A percentile compares a stretch with the other conserved stretches of the same genome.
Evolutionary conservation across 2,113 vertebrate genomes (phyloP).

Genomic region (Malaclemys terrapin): DNA sequence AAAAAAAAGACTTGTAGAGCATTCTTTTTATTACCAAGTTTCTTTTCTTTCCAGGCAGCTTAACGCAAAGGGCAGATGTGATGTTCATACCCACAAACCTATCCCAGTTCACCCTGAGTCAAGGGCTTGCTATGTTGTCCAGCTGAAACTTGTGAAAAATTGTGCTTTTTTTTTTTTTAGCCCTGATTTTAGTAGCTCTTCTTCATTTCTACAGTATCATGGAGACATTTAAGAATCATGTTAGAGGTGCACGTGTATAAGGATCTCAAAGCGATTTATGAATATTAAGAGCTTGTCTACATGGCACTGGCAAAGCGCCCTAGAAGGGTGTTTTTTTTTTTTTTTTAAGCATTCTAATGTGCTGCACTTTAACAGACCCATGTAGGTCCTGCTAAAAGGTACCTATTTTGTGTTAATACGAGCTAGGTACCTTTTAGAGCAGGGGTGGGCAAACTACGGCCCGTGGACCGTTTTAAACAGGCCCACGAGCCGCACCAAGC

Average conservation of each 20-base stretch:
- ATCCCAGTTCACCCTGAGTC: not conserved
- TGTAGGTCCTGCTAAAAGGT: not conserved
- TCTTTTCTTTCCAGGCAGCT: not conserved
- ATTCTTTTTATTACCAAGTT: not conserved
- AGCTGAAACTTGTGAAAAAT: not conserved
- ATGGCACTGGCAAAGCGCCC: not conserved
- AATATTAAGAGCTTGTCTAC: not conserved
- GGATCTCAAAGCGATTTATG: not conserved
- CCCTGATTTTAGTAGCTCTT: conserved; percentile 2
- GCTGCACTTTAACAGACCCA: not conserved
- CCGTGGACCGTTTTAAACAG: too few relatives aligned
- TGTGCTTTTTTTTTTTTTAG: not conserved
- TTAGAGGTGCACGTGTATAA: not conserved
- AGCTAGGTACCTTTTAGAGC: too few relatives aligned
- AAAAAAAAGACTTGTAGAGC: not conserved
- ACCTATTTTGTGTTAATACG: too few relatives aligned
- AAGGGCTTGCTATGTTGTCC: not conserved
- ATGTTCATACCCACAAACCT: not conserved
- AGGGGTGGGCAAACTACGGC: too few relatives aligned
- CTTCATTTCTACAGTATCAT: not conserved
- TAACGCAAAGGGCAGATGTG: not conserved
- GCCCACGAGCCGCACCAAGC: too few relatives aligned
- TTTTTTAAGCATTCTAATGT: not conserved
- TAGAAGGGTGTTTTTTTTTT: not conserved
- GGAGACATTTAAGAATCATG: fast-evolving